A percentile compares a stretch with the other conserved stretches of the same genome.
These are phyloP conservation scores for Eulemur albifrons DNA, from an alignment of 2,797 vertebrate species.

Conservation along the genomic window DNA sequence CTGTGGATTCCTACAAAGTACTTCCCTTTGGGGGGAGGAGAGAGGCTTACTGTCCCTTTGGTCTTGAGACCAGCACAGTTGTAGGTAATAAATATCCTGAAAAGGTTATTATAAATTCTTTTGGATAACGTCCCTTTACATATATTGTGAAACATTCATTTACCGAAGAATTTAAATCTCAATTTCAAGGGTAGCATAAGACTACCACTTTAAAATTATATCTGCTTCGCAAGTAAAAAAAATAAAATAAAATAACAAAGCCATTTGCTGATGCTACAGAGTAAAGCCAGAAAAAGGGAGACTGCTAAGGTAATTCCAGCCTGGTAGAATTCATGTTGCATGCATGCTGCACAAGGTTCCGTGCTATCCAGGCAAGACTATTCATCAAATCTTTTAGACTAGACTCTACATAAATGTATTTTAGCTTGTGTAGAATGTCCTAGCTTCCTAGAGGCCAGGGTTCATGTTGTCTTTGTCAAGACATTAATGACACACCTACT, in stretches of 20 bases:
- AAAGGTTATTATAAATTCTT: slow-evolving; percentile 24
- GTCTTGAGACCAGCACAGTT: background rate
- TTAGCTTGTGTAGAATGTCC: background rate
- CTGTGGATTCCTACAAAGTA: slow-evolving; percentile 12
- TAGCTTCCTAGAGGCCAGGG: background rate
- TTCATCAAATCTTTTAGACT: background rate
- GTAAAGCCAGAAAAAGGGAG: background rate
- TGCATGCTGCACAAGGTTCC: background rate
- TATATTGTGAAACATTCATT: slow-evolving; percentile 19
- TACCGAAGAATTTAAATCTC: slow-evolving; percentile 39
- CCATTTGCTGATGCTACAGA: background rate
- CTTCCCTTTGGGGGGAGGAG: fast-evolving
- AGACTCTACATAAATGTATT: background rate
- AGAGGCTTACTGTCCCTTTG: background rate
- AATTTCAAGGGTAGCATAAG: background rate
- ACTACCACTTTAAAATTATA: slow-evolving; percentile 28
- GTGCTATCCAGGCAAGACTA: background rate
- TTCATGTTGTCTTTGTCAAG: background rate
- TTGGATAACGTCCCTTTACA: background rate
- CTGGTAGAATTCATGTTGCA: background rate
- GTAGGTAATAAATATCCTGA: slow-evolving; percentile 37
- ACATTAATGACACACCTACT: background rate
- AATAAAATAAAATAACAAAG: slow-evolving; percentile 6
- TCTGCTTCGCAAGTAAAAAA: slow-evolving; percentile 46
- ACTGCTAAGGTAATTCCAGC: background rate